Evolutionary conservation across 1,140 invertebrate genomes (phyloP), one percentile per base, ranked within the genome.

Genomic region (Ditylenchus dipsaci): DNA sequence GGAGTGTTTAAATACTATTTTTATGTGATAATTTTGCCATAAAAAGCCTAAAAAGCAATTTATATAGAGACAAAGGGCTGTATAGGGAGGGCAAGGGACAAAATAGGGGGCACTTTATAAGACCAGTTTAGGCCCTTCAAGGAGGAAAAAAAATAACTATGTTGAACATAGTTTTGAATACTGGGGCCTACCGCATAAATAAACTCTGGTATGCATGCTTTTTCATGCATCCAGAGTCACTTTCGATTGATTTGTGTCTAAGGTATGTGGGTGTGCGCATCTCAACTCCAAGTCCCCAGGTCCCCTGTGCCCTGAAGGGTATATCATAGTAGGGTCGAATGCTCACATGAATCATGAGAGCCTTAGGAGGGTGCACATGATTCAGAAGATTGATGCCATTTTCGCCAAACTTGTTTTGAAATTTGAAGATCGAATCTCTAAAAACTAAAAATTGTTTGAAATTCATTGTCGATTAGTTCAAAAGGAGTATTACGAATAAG

Each of bases 361-460:
- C 65, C 29, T 75, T 77, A 11, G 73, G 73, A 15, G 73, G 73
- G 42, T 76, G 27, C 21, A 72, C 65, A 33, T 63, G 57, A 38
- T 64, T 72, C 1, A 75, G 43, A 19, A 75, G 65, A 65, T 75
- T 70, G 13, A 75, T 27, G 21, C 67, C 73, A n/a, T 76, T 42
- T 7, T 74, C 49, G 13, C 73, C 73, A 59, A 75, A 64, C 19
- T 62, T 45, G 27, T 33, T 60, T 42, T 75, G 73, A 63, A 65
- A 75, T 60, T 64, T 33, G 58, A 64, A 70, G 26, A 77, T 57
- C 8, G 53, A 13, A 43, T 75, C 53, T 49, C 69, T 76, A 45
- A 53, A 53, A 53, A 21, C 15, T 8, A 26, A 21, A 21, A 3
- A 53, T n/a, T n/a, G 49, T 19, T 7, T 5, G 15, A 26, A 53